Conservation (phyloP, 2,113 vertebrate species). For the Syngnathus floridae region DNA sequence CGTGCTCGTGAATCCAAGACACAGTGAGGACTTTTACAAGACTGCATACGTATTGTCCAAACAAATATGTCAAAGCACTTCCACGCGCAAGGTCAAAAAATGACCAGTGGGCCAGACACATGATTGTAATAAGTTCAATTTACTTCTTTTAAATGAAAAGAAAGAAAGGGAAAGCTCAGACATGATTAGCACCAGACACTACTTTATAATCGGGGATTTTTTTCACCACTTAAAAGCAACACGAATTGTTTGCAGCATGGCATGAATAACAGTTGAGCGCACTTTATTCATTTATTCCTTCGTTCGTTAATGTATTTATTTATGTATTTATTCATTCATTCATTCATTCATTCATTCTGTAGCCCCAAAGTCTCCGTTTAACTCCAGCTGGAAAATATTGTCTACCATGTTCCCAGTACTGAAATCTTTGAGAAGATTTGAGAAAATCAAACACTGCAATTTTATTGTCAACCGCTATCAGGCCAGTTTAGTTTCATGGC, state of each 20-base stretch:
- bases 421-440: not conserved
- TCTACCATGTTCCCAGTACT: not conserved
- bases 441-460: not conserved
- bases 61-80: slow-evolving; percentile 51
- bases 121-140: not conserved
- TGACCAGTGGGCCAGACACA: not conserved
- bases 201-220: slow-evolving; percentile 70
- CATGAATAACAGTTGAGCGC: slow-evolving; percentile 59
- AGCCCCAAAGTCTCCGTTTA: slow-evolving; percentile 54
- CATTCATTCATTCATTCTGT: slow-evolving; percentile 17
- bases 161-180: slow-evolving; percentile 65
- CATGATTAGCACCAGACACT: slow-evolving; percentile 69
- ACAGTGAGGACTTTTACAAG: slow-evolving; percentile 29
- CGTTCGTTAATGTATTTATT: no score
- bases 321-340: slow-evolving; percentile 6
- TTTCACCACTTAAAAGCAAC: slow-evolving; percentile 69
- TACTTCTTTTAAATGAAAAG: slow-evolving; percentile 56
- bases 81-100: slow-evolving; percentile 1
- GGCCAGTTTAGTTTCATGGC: not conserved
- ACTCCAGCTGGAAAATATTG: slow-evolving; percentile 51
- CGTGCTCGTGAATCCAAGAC: slow-evolving; percentile 44
- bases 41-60: slow-evolving; percentile 52
- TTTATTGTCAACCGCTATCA: not conserved
- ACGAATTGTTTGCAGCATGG: slow-evolving; percentile 65
- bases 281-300: slow-evolving; percentile 32